phyloP scores from a whole-genome alignment of 1,140 invertebrate genomes.

The Heliconius congener region DNA sequence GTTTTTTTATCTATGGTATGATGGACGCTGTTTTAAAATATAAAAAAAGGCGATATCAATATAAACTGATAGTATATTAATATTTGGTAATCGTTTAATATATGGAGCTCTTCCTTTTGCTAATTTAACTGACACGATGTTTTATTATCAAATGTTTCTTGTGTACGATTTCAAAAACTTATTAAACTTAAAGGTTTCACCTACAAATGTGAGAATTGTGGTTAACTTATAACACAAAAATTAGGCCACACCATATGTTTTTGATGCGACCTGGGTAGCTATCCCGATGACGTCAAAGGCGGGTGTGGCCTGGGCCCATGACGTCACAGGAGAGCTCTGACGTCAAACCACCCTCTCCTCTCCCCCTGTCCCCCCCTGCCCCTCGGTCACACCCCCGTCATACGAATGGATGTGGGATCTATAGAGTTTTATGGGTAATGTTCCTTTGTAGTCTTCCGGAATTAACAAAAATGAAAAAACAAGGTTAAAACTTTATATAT shows the following conservation, averaged over 20 bases:
- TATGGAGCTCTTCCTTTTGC: neutral
- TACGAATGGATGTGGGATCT: conserved; percentile 52
- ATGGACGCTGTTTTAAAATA: neutral
- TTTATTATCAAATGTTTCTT: neutral
- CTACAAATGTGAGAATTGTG: neutral
- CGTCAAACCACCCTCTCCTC: conserved; percentile 61
- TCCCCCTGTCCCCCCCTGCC: conserved; percentile 1
- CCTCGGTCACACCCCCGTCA: conserved; percentile 44
- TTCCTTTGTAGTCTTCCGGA: conserved; percentile 59
- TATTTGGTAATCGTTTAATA: neutral
- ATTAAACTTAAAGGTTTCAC: neutral
- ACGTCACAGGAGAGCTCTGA: conserved; percentile 77
- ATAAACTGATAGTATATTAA: neutral
- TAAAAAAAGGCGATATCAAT: neutral
- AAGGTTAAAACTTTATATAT: neutral
- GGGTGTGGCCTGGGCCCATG: conserved; percentile 75
- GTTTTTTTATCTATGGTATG: conserved; percentile 20
- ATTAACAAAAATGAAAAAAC: conserved; percentile 6
- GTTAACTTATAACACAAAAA: conserved; percentile 5
- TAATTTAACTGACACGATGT: neutral
- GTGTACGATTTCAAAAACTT: neutral
- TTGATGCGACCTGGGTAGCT: conserved; percentile 21
- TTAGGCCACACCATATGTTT: conserved; percentile 12
- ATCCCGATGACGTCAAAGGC: conserved; percentile 70
- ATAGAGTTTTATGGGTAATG: conserved; percentile 65